A percentile compares a stretch with the other conserved stretches of the same genome.
Evolutionary conservation across 2,113 vertebrate genomes (phyloP).

Genomic region (Rhea americana): DNA sequence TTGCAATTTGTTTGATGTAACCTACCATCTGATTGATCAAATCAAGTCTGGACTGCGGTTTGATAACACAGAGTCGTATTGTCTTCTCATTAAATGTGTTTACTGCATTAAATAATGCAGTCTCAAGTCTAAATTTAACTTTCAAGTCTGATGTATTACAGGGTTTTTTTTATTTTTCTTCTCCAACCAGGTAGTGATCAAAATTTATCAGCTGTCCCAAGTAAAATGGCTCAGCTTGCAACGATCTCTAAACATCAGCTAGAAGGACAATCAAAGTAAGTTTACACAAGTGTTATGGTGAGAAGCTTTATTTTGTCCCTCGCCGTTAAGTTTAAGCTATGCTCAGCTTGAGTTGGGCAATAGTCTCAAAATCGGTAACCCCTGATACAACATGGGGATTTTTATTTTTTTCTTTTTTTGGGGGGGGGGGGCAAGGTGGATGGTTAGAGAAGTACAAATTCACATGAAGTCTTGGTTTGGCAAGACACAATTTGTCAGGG

Average conservation of each 20-base stretch:
- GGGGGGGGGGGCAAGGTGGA: no score
- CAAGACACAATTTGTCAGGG: background rate
- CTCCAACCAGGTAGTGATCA: constrained; percentile 56
- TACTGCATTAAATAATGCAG: background rate
- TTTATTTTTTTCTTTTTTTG: background rate
- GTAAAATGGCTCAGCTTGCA: constrained; percentile 88
- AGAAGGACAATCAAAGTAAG: constrained; percentile 88
- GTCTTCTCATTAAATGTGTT: background rate
- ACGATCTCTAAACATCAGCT: constrained; percentile 86
- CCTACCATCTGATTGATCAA: background rate
- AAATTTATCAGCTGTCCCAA: constrained; percentile 67
- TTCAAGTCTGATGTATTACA: background rate
- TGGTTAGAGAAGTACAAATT: background rate
- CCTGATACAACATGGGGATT: background rate
- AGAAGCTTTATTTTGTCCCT: background rate
- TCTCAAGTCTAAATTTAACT: background rate
- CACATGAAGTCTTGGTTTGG: background rate
- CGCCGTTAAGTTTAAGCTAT: background rate
- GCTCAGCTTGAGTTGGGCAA: background rate
- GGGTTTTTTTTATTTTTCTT: background rate
- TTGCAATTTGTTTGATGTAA: background rate
- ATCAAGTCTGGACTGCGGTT: background rate
- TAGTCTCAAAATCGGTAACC: background rate
- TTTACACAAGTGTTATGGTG: background rate
- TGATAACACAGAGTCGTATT: background rate